Evolutionary conservation across 2,113 vertebrate genomes (phyloP), one percentile per base, ranked within the genome.

Genomic region (Gobiocypris rarus): DNA sequence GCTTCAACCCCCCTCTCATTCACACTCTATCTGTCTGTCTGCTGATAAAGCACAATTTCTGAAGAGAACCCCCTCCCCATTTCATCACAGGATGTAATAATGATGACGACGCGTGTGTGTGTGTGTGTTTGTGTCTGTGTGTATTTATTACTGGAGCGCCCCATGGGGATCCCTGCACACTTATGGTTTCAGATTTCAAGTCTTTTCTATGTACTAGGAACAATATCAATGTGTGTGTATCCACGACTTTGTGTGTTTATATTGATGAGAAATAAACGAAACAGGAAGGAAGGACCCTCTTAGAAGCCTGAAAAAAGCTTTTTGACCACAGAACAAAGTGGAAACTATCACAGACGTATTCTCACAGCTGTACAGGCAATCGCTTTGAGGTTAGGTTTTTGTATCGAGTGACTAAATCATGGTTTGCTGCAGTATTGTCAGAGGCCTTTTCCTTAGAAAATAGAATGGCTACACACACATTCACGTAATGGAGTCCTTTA

Each of bases 31-130:
- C 61, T 41, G 83, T 84, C 80, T 86, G 86, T 88, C 77, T 85
- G 90, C 90, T 91, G 92, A 92, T 87, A 61, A 87, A 88, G 88
- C 88, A 38, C 79, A 91, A 89, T 63, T 69, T 78, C 83, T 84
- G 75, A 84, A 89, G 85, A 84, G 74, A 70, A 41, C 43, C 52
- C 82, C 45, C 28, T 65, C 26, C 43, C 26, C 28, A 71, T 58
- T 81, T 67, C 61, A 80, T 82, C 65, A 82, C n/a, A 8, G 48
- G 28, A 9, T 24, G 80, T 70, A 56, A 70, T 56, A 38, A 82
- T 82, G 80, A 82, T 41, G 80, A 67, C 67, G 10, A 38, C 3
- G 54, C 28, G 58, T 41, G n/a, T 63, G 43, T 61, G 41, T 76
- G 61, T 77, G 43, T 38, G 11, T 79, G n/a, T 59, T 54, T 26